Conservation (phyloP, 2,888 invertebrate genomes). For the Ariolimax columbianus region DNA sequence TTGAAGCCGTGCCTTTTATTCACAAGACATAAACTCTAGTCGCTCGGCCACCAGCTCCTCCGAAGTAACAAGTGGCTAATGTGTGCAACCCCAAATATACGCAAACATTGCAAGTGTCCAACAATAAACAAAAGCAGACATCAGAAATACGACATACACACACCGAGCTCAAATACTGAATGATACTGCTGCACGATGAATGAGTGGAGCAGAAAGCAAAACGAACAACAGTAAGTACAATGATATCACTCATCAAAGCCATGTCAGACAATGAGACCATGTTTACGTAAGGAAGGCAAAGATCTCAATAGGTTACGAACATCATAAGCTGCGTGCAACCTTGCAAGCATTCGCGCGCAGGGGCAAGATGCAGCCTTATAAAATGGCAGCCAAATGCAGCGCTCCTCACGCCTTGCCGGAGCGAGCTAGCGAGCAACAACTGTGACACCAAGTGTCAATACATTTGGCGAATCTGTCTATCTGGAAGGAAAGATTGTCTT, state of each 20-base stretch:
- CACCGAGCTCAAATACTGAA: background rate
- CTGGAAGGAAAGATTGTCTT: conserved; percentile 13
- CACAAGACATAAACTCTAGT: too few species aligned
- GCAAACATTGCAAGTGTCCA: background rate
- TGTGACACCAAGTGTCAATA: background rate
- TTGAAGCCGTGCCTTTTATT: too few species aligned
- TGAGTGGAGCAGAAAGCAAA: background rate
- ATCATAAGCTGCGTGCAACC: conserved; percentile 19
- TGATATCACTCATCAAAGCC: background rate
- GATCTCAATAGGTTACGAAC: background rate
- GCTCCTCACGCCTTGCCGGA: background rate
- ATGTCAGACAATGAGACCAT: background rate
- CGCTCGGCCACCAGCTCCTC: too few species aligned
- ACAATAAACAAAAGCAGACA: background rate
- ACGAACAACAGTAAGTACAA: background rate
- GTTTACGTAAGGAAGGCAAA: background rate
- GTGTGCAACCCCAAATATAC: background rate
- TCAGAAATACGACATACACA: background rate
- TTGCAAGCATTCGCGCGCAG: background rate
- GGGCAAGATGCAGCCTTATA: background rate
- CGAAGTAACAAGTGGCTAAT: background rate
- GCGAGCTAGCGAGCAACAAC: background rate
- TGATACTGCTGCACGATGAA: background rate
- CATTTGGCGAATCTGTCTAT: background rate
- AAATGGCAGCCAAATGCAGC: background rate